Evolutionary conservation across 2,888 invertebrate species (phyloP), one percentile per base, ranked within the genome.

Genomic region (Syritta pipiens): DNA sequence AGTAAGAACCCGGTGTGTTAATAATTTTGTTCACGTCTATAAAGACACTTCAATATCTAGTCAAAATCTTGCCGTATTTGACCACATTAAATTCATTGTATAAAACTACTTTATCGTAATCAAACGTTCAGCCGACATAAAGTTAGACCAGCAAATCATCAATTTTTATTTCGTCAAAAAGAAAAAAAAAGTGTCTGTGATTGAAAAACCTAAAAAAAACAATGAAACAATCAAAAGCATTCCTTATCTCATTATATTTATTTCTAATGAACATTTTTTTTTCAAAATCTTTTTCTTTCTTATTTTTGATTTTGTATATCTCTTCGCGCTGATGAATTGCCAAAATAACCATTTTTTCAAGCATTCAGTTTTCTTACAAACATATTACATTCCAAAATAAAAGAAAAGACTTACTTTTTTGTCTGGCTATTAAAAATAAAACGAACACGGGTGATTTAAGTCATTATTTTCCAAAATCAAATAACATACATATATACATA

Each of bases 11-110:
- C 72, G 46, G 42, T 79, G 71, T 51, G 44, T 71, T 72, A 30
- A 35, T 71, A 30, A 74, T 48, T 62, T 48, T 62, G 55, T 28
- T 59, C 49, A 68, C 32, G 76, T 44, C 72, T 51, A 62, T 72
- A 49, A 60, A 55, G 63, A 51, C 51, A 72, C 44, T 57, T 53
- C 67, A 67, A 68, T 69, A 71, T 82, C 82, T 82, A 82, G 82
- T 82, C 82, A 79, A 81, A 81, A 79, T 82, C 82, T 82, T 82
- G 82, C 82, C 82, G 65, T 81, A 72, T 79, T 71, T 75, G 76
- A 79, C 72, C 81, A 63, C 77, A 77, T 67, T 42, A 24, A 72
- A 62, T 67, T 55, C 62, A 74, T 74, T 74, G 20, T 63, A 26
- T 42, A 49, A 48, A 48, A 20, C 32, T 30, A 19, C 26, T 20